Percentiles rank a stretch among this genome's conserved stretches.
Conservation (phyloP, 2,888 invertebrate genomes). For the Therioaphis trifolii region DNA sequence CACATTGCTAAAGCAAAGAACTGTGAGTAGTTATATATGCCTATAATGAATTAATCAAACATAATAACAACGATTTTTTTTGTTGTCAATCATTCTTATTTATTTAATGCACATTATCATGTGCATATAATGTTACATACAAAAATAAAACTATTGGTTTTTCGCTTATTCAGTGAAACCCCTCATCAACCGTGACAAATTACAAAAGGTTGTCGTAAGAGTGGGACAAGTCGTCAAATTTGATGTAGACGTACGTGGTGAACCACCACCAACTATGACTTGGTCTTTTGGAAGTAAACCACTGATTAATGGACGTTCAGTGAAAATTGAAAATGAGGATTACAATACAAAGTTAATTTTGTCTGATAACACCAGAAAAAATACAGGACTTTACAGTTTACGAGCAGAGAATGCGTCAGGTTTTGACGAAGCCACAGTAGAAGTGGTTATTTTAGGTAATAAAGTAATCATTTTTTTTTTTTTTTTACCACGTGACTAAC, state of each 20-base stretch:
- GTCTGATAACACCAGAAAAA: slow-evolving; percentile 82
- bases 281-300: slow-evolving; percentile 80
- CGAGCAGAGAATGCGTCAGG: slow-evolving; percentile 94
- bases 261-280: slow-evolving; percentile 91
- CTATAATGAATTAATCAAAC: slow-evolving; percentile 3
- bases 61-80: background rate
- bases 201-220: slow-evolving; percentile 87
- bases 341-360: slow-evolving; percentile 89
- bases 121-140: too few relatives aligned
- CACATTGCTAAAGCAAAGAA: slow-evolving; percentile 88
- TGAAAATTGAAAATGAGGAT: slow-evolving; percentile 89
- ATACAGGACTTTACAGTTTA: slow-evolving; percentile 91
- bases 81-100: background rate
- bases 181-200: slow-evolving; percentile 91
- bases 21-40: slow-evolving; percentile 74
- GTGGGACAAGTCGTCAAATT: slow-evolving; percentile 90
- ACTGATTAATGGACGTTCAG: slow-evolving; percentile 76
- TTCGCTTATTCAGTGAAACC: too few relatives aligned
- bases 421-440: slow-evolving; percentile 92
- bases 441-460: slow-evolving; percentile 84
- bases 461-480: too few relatives aligned
- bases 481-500: too few relatives aligned
- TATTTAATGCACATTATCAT: background rate
- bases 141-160: too few relatives aligned
- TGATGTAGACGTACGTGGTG: slow-evolving; percentile 95